Percentiles rank a stretch among this genome's conserved stretches.
These are phyloP conservation scores for Lasius fuliginosus DNA, from an alignment of 2,888 invertebrate genomes.

Conservation along the genomic window DNA sequence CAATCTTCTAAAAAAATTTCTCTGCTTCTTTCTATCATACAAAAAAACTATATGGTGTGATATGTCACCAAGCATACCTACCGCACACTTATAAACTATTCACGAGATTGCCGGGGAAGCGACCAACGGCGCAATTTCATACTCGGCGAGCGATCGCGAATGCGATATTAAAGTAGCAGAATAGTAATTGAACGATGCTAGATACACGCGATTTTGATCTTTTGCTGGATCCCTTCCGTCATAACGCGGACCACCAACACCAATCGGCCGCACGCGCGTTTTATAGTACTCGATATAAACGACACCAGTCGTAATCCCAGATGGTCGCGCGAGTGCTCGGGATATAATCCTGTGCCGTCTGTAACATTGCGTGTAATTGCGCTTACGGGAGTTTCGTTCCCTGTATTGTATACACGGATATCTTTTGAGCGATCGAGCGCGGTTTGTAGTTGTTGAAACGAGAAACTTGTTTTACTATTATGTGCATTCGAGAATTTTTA, in stretches of 20 bases:
- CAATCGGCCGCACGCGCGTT: slow-evolving; percentile 34
- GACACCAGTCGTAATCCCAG: slow-evolving; percentile 44
- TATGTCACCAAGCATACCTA: not conserved
- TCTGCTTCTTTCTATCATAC: not conserved
- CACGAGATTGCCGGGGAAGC: slow-evolving; percentile 28
- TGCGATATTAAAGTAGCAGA: slow-evolving; percentile 40
- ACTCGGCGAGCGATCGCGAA: slow-evolving; percentile 20
- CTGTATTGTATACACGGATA: not conserved
- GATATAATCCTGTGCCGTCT: slow-evolving; percentile 48
- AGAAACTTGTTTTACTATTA: not conserved
- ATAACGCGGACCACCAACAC: slow-evolving; percentile 29
- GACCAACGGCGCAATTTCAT: slow-evolving; percentile 46
- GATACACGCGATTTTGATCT: slow-evolving; percentile 47
- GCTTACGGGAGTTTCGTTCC: slow-evolving; percentile 42
- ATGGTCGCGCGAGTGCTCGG: slow-evolving; percentile 55
- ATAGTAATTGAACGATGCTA: slow-evolving; percentile 47
- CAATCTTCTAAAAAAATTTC: not conserved
- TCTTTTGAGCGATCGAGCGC: not conserved
- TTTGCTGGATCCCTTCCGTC: slow-evolving; percentile 35
- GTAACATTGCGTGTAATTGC: slow-evolving; percentile 44
- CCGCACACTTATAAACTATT: slow-evolving; percentile 46
- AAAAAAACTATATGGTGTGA: not conserved
- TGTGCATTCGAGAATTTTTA: slow-evolving; percentile 2
- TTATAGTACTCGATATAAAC: slow-evolving; percentile 60
- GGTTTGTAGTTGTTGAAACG: not conserved